Percentiles rank a stretch among this genome's conserved stretches.
phyloP scores from a whole-genome alignment of 2,113 vertebrate species.

The Ophthalmolycus amberensis region DNA sequence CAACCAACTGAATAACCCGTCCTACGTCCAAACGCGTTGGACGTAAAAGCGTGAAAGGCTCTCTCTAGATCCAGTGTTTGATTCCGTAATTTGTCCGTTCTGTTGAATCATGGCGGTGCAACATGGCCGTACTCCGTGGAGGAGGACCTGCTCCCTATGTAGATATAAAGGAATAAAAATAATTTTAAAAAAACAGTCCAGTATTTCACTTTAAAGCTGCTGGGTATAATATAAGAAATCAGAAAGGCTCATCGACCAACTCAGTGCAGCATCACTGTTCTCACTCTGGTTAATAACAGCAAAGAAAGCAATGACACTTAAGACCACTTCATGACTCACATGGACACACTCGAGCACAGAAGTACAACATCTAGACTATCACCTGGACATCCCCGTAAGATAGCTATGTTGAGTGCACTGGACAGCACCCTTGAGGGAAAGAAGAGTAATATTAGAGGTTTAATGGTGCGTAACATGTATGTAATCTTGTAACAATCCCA shows the following conservation, averaged over 20 bases:
- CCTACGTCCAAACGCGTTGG: neutral
- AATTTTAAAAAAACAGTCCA: neutral
- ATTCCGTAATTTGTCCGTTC: neutral
- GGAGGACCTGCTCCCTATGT: too few relatives aligned
- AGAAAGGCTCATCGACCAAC: neutral
- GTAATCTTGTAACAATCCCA: conserved; percentile 66
- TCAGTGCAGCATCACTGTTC: neutral
- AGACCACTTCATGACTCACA: conserved; percentile 17
- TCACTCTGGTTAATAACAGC: conserved; percentile 11
- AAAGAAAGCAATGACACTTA: conserved; percentile 14
- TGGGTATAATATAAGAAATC: neutral
- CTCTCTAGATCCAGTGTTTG: neutral
- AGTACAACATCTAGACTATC: conserved; percentile 17
- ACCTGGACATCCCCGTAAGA: conserved; percentile 7
- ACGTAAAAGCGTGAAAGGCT: neutral
- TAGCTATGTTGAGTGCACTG: conserved; percentile 26
- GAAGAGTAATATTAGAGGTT: conserved; percentile 48
- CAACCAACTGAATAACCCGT: neutral
- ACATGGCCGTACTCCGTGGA: neutral
- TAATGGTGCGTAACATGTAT: conserved; percentile 66
- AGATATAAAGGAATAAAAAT: too few relatives aligned
- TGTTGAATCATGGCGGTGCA: neutral
- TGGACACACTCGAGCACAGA: conserved; percentile 20
- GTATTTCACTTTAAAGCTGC: neutral
- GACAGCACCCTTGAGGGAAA: conserved; percentile 33